Percentiles rank a stretch among this genome's conserved stretches.
phyloP scores from a whole-genome alignment of 1,140 invertebrate species.

The Drosophila equinoxialis region DNA sequence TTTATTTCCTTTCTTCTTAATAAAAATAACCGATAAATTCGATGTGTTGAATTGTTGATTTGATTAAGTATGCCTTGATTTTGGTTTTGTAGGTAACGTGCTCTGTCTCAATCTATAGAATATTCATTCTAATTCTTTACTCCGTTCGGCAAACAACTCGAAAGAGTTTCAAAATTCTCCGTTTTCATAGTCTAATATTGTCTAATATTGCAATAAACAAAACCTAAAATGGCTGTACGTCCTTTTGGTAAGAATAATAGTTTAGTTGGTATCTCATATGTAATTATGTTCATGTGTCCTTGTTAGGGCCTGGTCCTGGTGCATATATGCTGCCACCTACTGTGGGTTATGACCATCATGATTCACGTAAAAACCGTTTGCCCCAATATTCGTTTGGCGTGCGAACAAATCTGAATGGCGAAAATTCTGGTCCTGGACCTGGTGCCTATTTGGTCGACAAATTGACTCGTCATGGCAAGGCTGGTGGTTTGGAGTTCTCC shows the following conservation, averaged over 20 bases:
- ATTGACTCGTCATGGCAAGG: slow-evolving; percentile 66
- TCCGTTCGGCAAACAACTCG: slow-evolving; percentile 56
- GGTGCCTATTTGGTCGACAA: slow-evolving; percentile 70
- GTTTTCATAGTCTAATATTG: too few species aligned
- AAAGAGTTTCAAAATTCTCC: slow-evolving; percentile 56
- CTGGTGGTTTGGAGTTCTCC: slow-evolving; percentile 64
- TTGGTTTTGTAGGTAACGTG: not conserved
- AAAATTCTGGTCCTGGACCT: slow-evolving; percentile 62
- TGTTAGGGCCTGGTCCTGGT: slow-evolving; percentile 86
- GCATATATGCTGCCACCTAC: slow-evolving; percentile 85
- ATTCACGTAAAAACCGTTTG: slow-evolving; percentile 84
- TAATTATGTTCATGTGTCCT: not conserved
- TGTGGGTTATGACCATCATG: slow-evolving; percentile 85
- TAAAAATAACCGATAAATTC: not conserved
- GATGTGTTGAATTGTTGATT: not conserved
- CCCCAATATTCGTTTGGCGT: slow-evolving; percentile 86
- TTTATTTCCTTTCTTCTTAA: not conserved
- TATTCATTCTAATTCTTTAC: slow-evolving; percentile 32
- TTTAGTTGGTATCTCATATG: not conserved
- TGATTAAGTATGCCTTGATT: slow-evolving; percentile 26
- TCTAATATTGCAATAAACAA: slow-evolving; percentile 67
- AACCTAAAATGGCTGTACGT: slow-evolving; percentile 44
- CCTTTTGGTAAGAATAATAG: slow-evolving; percentile 54
- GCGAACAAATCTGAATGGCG: slow-evolving; percentile 45
- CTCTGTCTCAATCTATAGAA: not conserved